phyloP scores from a whole-genome alignment of 2,888 invertebrate genomes.

The Spialia ferax region DNA sequence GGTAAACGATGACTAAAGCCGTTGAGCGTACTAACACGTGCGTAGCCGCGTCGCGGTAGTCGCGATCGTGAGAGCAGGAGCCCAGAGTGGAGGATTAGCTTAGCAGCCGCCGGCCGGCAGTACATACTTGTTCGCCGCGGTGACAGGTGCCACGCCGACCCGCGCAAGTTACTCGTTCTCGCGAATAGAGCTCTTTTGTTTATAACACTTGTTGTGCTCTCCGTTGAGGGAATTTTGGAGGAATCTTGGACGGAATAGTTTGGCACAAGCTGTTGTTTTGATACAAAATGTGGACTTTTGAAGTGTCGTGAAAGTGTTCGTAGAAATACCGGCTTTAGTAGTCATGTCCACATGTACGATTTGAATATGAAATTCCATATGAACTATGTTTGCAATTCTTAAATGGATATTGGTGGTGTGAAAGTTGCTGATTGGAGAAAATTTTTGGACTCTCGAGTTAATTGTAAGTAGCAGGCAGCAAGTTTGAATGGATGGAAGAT shows the following conservation, averaged over 20 bases:
- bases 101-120: slow-evolving; percentile 61
- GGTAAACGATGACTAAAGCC: background rate
- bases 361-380: slow-evolving; percentile 76
- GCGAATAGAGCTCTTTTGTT: slow-evolving; percentile 77
- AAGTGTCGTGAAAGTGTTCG: slow-evolving; percentile 79
- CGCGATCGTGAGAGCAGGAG: slow-evolving; percentile 64
- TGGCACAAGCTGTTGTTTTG: slow-evolving; percentile 1
- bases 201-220: slow-evolving; percentile 74
- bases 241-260: slow-evolving; percentile 13
- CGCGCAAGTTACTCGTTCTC: slow-evolving; percentile 68
- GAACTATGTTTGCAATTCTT: slow-evolving; percentile 67
- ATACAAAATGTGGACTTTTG: slow-evolving; percentile 64
- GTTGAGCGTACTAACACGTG: background rate
- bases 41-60: slow-evolving; percentile 39
- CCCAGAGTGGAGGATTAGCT: slow-evolving; percentile 40
- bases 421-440: slow-evolving; percentile 42
- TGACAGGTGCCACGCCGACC: slow-evolving; percentile 77
- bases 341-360: slow-evolving; percentile 75
- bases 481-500: background rate
- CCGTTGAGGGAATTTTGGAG: slow-evolving; percentile 47
- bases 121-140: slow-evolving; percentile 76
- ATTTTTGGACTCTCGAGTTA: slow-evolving; percentile 40
- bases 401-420: slow-evolving; percentile 64
- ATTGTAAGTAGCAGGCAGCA: slow-evolving; percentile 46
- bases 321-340: slow-evolving; percentile 69